phyloP scores from a whole-genome alignment of 2,113 vertebrate genomes.

The Mirza zaza region DNA sequence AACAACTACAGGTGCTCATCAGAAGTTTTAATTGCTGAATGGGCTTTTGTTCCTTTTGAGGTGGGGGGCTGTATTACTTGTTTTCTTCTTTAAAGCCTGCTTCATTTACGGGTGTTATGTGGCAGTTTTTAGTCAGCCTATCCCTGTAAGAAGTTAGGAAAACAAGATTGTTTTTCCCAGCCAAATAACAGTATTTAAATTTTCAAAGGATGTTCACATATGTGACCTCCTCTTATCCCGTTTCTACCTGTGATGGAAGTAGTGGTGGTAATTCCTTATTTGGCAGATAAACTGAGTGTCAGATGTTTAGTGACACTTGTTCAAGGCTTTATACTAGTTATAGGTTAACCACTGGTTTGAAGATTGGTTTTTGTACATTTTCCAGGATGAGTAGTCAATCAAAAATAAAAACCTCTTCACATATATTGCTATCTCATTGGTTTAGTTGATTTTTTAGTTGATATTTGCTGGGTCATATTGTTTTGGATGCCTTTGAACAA shows the following conservation, averaged over 20 bases:
- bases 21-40: background rate
- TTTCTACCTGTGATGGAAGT: background rate
- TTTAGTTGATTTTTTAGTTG: background rate
- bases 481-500: background rate
- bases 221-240: background rate
- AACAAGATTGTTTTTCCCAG: conserved; percentile 15
- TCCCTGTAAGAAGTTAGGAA: conserved; percentile 1
- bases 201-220: background rate
- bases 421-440: background rate
- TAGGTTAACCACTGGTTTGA: background rate
- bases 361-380: background rate
- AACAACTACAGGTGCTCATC: background rate
- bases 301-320: background rate
- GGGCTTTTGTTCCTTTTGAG: background rate
- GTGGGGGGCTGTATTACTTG: background rate
- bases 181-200: background rate
- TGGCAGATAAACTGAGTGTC: background rate
- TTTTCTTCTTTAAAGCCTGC: background rate
- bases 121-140: background rate
- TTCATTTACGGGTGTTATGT: background rate
- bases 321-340: background rate
- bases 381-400: background rate
- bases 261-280: background rate
- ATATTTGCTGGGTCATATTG: background rate
- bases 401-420: conserved; percentile 1